Evolutionary conservation across 2,113 vertebrate species (phyloP), one percentile per base, ranked within the genome.

Genomic region (Laticauda colubrina): DNA sequence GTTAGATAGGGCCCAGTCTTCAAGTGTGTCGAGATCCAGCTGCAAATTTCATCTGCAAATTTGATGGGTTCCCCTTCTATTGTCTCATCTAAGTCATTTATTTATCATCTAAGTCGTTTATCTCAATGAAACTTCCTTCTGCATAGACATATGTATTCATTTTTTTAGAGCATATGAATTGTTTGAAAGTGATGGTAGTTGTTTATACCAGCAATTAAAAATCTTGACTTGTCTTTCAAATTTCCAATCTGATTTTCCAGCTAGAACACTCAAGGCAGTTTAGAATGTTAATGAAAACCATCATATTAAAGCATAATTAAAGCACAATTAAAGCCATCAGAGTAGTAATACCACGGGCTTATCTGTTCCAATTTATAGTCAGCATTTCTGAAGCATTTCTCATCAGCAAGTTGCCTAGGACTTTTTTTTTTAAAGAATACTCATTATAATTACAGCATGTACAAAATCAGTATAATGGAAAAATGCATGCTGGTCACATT

Each of bases 321-420:
- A 93, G 86, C 55, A 53, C 75, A 90, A 93, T 93, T 93, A 93
- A 90, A 90, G 24, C 43, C 55, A 90, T 93, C 88, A 61, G n/a
- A 90, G 26, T 86, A 86, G 45, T 93, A 89, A 93, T 93, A 39
- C 92, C 56, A 61, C 92, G 96, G 94, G 95, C 94, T 96, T 96
- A 96, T 89, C 93, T 57, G 94, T 93, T 95, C 95, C 88, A 94
- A 96, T 85, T 95, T 89, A 94, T 86, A 89, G 12, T 0, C 91
- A 94, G n/a, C 90, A 91, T 96, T 95, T 96, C 94, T 90, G 29
- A 92, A 93, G 91, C 14, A 54, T 39, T 92, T 94, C 87, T 85
- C 53, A 87, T 94, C 12, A 64, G 92, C 92, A 95, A 91, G 85
- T 59, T 94, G 90, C 0, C 0, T 0, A 0, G 26, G 88, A n/a